Base-by-base conservation (phyloP, 2,888 invertebrate species). In the Balanococcus diminutus region DNA sequence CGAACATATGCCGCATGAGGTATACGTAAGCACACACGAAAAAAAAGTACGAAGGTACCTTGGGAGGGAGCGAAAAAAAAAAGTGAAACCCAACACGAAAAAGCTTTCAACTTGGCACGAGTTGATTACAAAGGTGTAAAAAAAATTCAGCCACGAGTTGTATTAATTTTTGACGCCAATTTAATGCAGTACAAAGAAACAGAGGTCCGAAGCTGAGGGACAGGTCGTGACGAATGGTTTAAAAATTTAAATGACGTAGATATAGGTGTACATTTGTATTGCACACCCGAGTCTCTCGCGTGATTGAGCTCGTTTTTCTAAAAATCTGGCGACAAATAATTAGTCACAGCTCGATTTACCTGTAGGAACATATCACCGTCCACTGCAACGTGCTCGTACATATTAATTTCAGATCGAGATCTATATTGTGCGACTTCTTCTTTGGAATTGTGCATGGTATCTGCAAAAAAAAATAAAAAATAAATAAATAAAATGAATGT, bases 361-460 rank as follows among this genome's bases (percentile, higher is more conserved):
- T 97, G 97, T 89, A 97, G 93, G 92, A 97, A 97, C 95, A 96
- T 95, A 92, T 97, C 97, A 88, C 97, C 97, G 90, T 97, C 97
- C 88, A 97, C 93, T 91, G 96, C 94, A 89, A 95, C 94, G 91
- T 96, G 96, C 90, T 96, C 96, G 91, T 96, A 96, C 87, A 96
- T 95, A 51, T 95, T 94, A 90, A 96, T 92, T 89, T 95, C 95
- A 89, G 94, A 94, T 89, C 95, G 91, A 88, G 93, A 92, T 88
- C 95, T 92, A 90, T 91, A 91, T 88, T 91, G 91, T 87, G 88
- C 88, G 46, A 87, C 87, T 87, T 96, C 96, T 89, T 96, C 96
- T 90, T 96, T 96, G 89, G 96, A 96, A 91, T 96, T 96, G 93
- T 96, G 96, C 96, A 97, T 96, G 89, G 96, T 96, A 91, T 96